Evolutionary conservation across 2,797 vertebrate genomes (phyloP).

Genomic region (Thamnophis elegans): DNA sequence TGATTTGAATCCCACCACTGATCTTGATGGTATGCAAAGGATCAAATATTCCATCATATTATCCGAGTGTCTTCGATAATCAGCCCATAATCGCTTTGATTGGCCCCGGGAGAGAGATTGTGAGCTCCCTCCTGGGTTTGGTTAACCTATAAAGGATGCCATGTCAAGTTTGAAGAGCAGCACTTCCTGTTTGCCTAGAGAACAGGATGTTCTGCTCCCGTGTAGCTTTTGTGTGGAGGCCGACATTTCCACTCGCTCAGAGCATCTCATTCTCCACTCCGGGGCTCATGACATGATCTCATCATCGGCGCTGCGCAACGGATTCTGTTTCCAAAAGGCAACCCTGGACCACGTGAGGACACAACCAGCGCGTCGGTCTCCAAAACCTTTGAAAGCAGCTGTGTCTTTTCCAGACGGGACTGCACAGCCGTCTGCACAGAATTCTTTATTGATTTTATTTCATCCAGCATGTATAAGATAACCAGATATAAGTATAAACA

Average conservation of each 20-base stretch:
- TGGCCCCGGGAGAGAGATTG: not conserved
- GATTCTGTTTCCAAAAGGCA: not conserved
- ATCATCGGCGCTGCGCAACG: not conserved
- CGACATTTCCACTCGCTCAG: not conserved
- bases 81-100: not conserved
- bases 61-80: not conserved
- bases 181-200: slow-evolving; percentile 38
- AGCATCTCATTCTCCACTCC: not conserved
- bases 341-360: not conserved
- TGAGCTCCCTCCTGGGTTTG: slow-evolving; percentile 27
- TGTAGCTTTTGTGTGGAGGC: not conserved
- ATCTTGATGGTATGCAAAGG: not conserved
- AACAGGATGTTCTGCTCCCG: slow-evolving; percentile 32
- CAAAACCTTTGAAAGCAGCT: not conserved
- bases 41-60: not conserved
- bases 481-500: too few species aligned
- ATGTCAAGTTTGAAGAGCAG: slow-evolving; percentile 20
- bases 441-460: too few species aligned
- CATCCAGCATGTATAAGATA: too few species aligned
- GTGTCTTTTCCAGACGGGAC: not conserved
- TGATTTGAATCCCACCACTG: too few species aligned
- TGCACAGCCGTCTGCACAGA: not conserved
- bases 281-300: not conserved
- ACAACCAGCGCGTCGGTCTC: not conserved
- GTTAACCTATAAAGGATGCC: slow-evolving; percentile 37